phyloP scores from a whole-genome alignment of 35 echinoderm and acorn worm species.

The Anneissia japonica region DNA sequence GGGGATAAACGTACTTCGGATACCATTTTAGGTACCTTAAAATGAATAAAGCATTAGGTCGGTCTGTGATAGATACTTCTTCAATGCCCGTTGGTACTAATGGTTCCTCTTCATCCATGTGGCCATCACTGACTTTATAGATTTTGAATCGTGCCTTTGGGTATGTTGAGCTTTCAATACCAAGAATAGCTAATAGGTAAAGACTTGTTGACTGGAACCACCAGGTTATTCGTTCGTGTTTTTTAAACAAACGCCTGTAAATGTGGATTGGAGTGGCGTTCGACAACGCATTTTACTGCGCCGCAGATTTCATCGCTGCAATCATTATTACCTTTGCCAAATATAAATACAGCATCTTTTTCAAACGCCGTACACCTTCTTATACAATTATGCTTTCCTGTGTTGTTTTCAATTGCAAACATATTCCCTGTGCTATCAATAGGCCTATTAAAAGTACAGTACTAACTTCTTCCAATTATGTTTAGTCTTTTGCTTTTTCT shows the following conservation, averaged over 20 bases:
- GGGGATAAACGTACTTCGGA: slow-evolving; percentile 48
- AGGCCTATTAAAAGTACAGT: too few species aligned
- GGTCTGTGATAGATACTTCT: slow-evolving; percentile 33
- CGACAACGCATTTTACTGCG: slow-evolving; percentile 46
- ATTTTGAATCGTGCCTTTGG: background rate
- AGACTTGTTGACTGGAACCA: slow-evolving; percentile 74
- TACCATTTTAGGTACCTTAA: slow-evolving; percentile 65
- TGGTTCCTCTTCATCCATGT: slow-evolving; percentile 18
- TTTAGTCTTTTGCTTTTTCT: too few species aligned
- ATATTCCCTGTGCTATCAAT: slow-evolving; percentile 52
- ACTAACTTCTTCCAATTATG: too few species aligned
- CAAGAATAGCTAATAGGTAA: too few species aligned
- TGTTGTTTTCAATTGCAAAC: too few species aligned
- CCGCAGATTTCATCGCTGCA: slow-evolving; percentile 81
- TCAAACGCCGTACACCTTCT: too few species aligned
- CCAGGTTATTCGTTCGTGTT: slow-evolving; percentile 47
- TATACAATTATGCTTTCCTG: too few species aligned
- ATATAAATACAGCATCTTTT: too few species aligned
- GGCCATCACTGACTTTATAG: too few species aligned
- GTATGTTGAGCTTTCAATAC: background rate
- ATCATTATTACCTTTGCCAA: too few species aligned
- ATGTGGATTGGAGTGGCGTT: slow-evolving; percentile 42
- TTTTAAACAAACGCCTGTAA: slow-evolving; percentile 65
- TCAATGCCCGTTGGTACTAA: slow-evolving; percentile 23
- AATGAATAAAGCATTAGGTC: slow-evolving; percentile 62